A percentile compares a stretch with the other conserved stretches of the same genome.
phyloP scores from a whole-genome alignment of 37 sponge, comb jelly and placozoan genomes.

The Petrosia ficiformis region DNA sequence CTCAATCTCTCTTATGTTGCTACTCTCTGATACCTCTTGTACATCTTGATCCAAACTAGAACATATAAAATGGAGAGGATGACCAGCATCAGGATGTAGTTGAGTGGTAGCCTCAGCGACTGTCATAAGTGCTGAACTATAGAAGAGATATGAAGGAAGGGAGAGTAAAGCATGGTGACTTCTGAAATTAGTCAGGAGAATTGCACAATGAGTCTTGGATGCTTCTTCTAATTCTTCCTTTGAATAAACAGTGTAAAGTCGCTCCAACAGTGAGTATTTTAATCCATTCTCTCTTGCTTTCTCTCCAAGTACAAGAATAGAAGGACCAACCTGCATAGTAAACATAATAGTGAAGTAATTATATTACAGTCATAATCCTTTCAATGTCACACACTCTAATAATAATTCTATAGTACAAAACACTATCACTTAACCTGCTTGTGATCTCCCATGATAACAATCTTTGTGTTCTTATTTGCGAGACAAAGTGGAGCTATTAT shows the following conservation, averaged over 20 bases:
- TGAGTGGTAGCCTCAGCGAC: not conserved
- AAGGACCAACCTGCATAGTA: conserved; percentile 72
- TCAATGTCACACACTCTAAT: no score
- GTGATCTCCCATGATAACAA: conserved; percentile 77
- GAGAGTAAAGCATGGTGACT: conserved; percentile 47
- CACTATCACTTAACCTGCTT: conserved; percentile 48
- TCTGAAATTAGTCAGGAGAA: conserved; percentile 53
- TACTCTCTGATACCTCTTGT: not conserved
- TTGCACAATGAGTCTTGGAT: not conserved
- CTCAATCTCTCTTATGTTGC: conserved; percentile 24
- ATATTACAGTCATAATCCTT: no score
- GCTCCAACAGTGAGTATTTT: conserved; percentile 47
- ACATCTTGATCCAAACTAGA: conserved; percentile 5
- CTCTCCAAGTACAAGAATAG: conserved; percentile 63
- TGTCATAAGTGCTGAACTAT: conserved; percentile 24
- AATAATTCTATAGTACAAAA: not conserved
- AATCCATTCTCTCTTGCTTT: conserved; percentile 54
- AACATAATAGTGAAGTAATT: no score
- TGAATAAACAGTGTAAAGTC: conserved; percentile 36
- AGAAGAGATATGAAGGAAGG: conserved; percentile 50
- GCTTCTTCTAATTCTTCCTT: not conserved
- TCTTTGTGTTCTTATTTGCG: conserved; percentile 48
- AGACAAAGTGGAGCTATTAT: conserved; percentile 53
- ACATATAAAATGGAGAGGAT: conserved; percentile 63
- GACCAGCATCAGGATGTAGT: conserved; percentile 34